Evolutionary conservation across 2,797 vertebrate genomes (phyloP).

Genomic region (Chelmon rostratus): DNA sequence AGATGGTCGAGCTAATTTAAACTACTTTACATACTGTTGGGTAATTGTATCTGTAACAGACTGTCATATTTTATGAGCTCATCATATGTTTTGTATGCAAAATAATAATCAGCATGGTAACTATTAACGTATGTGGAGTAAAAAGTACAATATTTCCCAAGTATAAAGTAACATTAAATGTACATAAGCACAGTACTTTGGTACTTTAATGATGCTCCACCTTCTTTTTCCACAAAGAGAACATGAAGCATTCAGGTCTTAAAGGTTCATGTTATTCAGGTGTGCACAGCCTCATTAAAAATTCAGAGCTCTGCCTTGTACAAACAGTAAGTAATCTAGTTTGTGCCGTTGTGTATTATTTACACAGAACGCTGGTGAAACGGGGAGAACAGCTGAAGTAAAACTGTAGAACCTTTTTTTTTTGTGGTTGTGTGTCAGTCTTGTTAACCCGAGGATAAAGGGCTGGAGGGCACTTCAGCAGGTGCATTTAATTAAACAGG

Average conservation of each 20-base stretch:
- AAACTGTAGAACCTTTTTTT: not conserved
- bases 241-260: conserved; percentile 38
- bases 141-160: not conserved
- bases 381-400: conserved; percentile 13
- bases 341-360: conserved; percentile 51
- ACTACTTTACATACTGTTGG: not conserved
- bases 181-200: not conserved
- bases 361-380: conserved; percentile 16
- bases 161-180: not conserved
- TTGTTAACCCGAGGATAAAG: conserved; percentile 53
- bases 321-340: conserved; percentile 27
- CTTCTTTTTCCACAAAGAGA: conserved; percentile 13
- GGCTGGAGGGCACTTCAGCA: conserved; percentile 54
- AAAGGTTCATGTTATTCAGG: conserved; percentile 25
- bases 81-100: not conserved
- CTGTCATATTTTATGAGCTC: not conserved
- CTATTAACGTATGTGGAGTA: too few relatives aligned
- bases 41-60: not conserved
- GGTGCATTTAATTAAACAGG: conserved; percentile 79
- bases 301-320: conserved; percentile 47
- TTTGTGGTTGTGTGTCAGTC: conserved; percentile 27
- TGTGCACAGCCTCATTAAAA: conserved; percentile 27
- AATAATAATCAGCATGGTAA: not conserved
- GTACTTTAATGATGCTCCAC: not conserved
- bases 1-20: not conserved